Evolutionary conservation across 2,797 vertebrate genomes (phyloP).

Genomic region (Dallia pectoralis): DNA sequence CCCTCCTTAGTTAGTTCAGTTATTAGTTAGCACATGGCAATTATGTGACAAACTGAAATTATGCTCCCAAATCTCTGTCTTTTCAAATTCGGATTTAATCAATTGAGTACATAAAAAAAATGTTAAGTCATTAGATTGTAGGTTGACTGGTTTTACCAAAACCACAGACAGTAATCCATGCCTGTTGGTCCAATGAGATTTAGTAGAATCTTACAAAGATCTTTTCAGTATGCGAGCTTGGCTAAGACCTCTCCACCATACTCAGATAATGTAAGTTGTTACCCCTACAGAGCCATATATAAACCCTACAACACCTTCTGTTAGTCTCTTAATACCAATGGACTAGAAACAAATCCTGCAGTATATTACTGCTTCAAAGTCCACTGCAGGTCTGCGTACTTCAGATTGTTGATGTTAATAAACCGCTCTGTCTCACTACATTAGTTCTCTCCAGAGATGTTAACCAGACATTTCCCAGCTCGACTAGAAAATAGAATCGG

Average conservation of each 20-base stretch:
- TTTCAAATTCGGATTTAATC: no score
- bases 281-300: neutral
- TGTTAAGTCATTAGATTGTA: neutral
- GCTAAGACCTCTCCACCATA: neutral
- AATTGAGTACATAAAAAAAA: no score
- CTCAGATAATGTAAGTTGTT: neutral
- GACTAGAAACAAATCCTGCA: neutral
- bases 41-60: no score
- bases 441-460: constrained; percentile 32
- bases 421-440: constrained; percentile 2
- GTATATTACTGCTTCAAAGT: neutral
- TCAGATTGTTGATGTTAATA: neutral
- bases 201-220: neutral
- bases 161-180: neutral
- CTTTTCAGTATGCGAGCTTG: neutral
- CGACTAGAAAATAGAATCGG: constrained; percentile 44
- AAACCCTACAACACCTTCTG: neutral
- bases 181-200: neutral
- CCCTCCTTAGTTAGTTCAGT: no score
- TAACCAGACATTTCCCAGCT: constrained; percentile 25
- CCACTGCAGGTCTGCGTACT: neutral
- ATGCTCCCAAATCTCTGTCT: no score
- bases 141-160: neutral
- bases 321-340: neutral
- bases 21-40: no score